Percentiles rank a stretch among this genome's conserved stretches.
Conservation (phyloP, 2,113 vertebrate species). For the Sinocyclocheilus anshuiensis region DNA sequence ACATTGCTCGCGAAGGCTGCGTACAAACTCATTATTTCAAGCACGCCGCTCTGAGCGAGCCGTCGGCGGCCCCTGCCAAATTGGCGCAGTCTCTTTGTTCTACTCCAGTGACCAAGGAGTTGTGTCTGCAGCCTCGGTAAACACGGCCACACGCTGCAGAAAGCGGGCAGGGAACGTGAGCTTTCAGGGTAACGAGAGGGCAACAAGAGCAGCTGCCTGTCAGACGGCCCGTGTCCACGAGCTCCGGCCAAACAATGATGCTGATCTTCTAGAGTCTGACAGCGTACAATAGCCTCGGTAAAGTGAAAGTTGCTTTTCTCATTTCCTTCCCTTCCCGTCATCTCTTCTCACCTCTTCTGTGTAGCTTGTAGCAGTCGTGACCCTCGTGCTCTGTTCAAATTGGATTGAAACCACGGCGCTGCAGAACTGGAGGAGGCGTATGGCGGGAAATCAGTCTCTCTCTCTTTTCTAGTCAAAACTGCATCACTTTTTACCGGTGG, state of each 20-base stretch:
- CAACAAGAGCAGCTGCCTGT: not conserved
- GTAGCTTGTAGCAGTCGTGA: constrained; percentile 26
- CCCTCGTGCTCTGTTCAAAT: constrained; percentile 23
- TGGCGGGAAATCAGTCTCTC: constrained; percentile 1
- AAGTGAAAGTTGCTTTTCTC: constrained; percentile 27
- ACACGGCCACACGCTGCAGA: constrained; percentile 20
- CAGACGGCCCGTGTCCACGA: not conserved
- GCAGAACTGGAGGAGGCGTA: constrained; percentile 10
- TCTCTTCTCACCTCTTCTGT: constrained; percentile 1
- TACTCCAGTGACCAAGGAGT: constrained; percentile 25
- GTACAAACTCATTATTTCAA: constrained; percentile 33
- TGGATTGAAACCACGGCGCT: constrained; percentile 25
- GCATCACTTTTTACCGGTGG: constrained; percentile 1
- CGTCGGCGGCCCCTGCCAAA: constrained; percentile 28
- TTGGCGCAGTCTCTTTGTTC: constrained; percentile 37
- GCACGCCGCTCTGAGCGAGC: not conserved
- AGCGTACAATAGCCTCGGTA: constrained; percentile 18
- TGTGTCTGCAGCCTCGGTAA: constrained; percentile 25
- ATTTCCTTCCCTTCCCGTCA: constrained; percentile 21
- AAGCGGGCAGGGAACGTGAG: constrained; percentile 1
- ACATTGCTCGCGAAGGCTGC: not conserved
- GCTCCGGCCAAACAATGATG: constrained; percentile 24
- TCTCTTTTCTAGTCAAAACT: not conserved
- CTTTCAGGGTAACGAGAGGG: constrained; percentile 17
- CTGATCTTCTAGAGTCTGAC: constrained; percentile 24